Base-by-base conservation (phyloP, 2,113 vertebrate species). In the Drymodes brunneopygia region DNA sequence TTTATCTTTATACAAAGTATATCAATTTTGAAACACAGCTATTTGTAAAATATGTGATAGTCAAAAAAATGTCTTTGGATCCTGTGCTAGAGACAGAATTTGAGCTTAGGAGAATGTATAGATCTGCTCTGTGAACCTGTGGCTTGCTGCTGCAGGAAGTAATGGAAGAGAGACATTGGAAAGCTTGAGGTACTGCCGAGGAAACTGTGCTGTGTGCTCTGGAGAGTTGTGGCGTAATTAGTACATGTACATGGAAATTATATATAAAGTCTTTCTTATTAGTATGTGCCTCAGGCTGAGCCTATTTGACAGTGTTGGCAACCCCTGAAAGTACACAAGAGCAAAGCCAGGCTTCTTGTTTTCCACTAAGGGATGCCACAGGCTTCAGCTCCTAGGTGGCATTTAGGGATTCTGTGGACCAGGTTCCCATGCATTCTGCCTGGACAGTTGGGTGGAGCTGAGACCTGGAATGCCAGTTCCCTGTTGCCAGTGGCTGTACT, bases 381-480 rank as follows among this genome's bases (percentile, higher is more conserved):
- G 40, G 36, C 74, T 80, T 62, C n/a, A 80, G 62, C 67, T 88
- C 12, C 10, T 9, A 12, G 15, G 35, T 71, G 16, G 13, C 23
- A 15, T 42, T 35, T 70, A 14, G 31, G 21, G 9, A 31, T 85
- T 56, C 51, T n/a, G 15, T 61, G 56, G 16, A 66, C 10, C 4
- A 8, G 2, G 0, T 23, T 78, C 17, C 56, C 3, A 1, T 40
- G 9, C 0, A 0, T 56, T n/a, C 66, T 60, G 14, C 35, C 23
- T 58, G 44, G 33, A 47, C 47, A 40, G 35, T 0, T 12, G 2
- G 15, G 57, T 75, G 45, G 50, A 86, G 25, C n/a, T 62, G 40
- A 22, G 54, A 20, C 31, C 12, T 54, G 51, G 25, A 62, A 70
- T 82, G 33, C 51, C 6, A 2, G 38, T 71, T 56, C 13, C 19